Conservation (phyloP, 1,140 invertebrate species). For the Drosophila ambigua region DNA sequence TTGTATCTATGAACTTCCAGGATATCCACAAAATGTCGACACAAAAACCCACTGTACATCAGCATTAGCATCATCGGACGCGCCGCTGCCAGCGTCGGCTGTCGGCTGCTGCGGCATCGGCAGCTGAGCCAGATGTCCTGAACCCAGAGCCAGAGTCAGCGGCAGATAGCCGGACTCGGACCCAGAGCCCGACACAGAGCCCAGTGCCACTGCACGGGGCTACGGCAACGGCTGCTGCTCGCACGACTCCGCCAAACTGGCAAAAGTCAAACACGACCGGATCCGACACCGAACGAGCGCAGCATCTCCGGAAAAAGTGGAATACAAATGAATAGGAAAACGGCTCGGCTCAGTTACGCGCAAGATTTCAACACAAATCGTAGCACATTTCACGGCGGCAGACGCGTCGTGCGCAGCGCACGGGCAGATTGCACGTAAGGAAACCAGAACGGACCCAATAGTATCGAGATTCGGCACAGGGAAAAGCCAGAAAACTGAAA, state of each 20-base stretch:
- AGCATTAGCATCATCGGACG: slow-evolving; percentile 1
- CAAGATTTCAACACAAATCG: slow-evolving; percentile 76
- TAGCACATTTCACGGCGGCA: slow-evolving; percentile 65
- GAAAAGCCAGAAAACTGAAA: neutral
- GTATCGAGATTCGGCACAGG: slow-evolving; percentile 38
- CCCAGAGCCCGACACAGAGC: slow-evolving; percentile 38
- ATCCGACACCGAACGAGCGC: slow-evolving; percentile 1
- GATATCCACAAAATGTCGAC: no score
- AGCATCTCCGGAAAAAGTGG: slow-evolving; percentile 1
- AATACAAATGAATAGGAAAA: slow-evolving; percentile 1
- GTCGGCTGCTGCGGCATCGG: slow-evolving; percentile 1
- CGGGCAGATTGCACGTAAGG: slow-evolving; percentile 47
- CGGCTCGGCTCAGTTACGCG: slow-evolving; percentile 49
- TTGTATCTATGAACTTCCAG: no score
- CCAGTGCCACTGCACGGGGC: slow-evolving; percentile 58
- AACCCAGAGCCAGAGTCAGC: slow-evolving; percentile 11
- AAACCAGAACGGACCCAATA: slow-evolving; percentile 56
- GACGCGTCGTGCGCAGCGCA: slow-evolving; percentile 72
- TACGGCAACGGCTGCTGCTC: slow-evolving; percentile 58
- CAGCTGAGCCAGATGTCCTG: slow-evolving; percentile 9
- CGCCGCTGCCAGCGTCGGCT: slow-evolving; percentile 1
- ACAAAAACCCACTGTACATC: neutral
- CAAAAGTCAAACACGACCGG: slow-evolving; percentile 12
- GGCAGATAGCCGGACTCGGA: slow-evolving; percentile 26
- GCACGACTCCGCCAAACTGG: slow-evolving; percentile 32